Evolutionary conservation across 1,140 invertebrate genomes (phyloP).

Genomic region (Rhizoglyphus robini): DNA sequence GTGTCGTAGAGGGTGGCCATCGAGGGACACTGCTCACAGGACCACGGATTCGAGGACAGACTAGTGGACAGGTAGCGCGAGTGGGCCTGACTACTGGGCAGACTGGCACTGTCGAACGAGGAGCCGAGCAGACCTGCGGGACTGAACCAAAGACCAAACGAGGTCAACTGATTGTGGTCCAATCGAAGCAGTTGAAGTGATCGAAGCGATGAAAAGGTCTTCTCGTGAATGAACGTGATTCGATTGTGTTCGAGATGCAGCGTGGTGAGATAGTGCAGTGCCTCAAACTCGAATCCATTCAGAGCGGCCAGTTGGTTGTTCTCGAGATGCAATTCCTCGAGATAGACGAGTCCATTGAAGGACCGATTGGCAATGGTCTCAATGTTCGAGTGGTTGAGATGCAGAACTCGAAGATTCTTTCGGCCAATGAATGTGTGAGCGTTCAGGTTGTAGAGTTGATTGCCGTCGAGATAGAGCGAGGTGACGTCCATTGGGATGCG

Average conservation of each 20-base stretch:
- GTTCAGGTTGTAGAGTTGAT: constrained; percentile 66
- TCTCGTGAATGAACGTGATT: constrained; percentile 60
- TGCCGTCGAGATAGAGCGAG: constrained; percentile 80
- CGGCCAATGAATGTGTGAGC: constrained; percentile 80
- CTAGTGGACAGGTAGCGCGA: constrained; percentile 32
- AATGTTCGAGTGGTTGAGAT: constrained; percentile 74
- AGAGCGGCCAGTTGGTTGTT: constrained; percentile 68
- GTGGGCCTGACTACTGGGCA: constrained; percentile 29
- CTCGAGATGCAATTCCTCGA: constrained; percentile 55
- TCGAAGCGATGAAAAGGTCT: constrained; percentile 57
- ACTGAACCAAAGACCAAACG: constrained; percentile 36
- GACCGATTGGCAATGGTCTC: constrained; percentile 69
- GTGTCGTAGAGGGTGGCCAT: constrained; percentile 31
- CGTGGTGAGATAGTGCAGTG: constrained; percentile 48
- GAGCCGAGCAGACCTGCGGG: constrained; percentile 29
- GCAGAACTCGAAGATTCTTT: constrained; percentile 68
- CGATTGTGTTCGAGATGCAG: constrained; percentile 74
- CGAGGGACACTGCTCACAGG: constrained; percentile 36
- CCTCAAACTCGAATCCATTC: constrained; percentile 63
- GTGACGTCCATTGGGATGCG: constrained; percentile 87
- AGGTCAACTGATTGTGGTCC: constrained; percentile 52
- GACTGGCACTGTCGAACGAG: constrained; percentile 34
- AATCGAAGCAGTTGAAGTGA: constrained; percentile 66
- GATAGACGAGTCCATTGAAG: constrained; percentile 63
- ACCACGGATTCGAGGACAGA: constrained; percentile 36